Evolutionary conservation across 2,113 vertebrate species (phyloP).

Genomic region (Sisor rabdophorus): DNA sequence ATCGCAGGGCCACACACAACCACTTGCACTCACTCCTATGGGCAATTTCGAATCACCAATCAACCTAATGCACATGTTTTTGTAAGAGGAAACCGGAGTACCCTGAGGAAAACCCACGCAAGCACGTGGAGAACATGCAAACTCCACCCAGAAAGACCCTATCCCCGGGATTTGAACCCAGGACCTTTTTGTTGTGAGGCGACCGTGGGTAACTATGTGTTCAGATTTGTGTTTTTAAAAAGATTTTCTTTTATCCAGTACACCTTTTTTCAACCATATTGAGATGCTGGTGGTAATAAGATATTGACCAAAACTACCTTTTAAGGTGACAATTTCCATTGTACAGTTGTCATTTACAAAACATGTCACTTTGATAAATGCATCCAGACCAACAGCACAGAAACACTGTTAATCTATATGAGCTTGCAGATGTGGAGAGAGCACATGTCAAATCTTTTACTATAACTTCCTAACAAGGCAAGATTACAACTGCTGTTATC

Average conservation of each 20-base stretch:
- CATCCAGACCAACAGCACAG: neutral
- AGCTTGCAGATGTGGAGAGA: constrained; percentile 19
- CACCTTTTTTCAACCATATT: neutral
- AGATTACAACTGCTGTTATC: constrained; percentile 38
- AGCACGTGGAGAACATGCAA: no score
- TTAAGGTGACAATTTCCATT: neutral
- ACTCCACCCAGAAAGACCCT: no score
- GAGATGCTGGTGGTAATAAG: constrained; percentile 18
- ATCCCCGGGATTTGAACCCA: no score
- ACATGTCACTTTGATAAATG: constrained; percentile 23
- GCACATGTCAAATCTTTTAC: constrained; percentile 20
- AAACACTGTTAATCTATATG: constrained; percentile 4
- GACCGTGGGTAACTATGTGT: neutral
- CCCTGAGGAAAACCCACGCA: no score
- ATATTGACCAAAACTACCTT: constrained; percentile 28
- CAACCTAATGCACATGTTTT: no score
- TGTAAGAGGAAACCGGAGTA: no score
- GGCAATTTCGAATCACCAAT: no score
- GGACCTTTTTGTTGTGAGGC: no score
- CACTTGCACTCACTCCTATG: no score
- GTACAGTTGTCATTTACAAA: constrained; percentile 17
- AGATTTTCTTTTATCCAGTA: neutral
- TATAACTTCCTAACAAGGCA: constrained; percentile 25
- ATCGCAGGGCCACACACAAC: no score
- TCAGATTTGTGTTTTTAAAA: neutral